phyloP scores from a whole-genome alignment of 2,113 vertebrate genomes.

The Isichthys henryi region DNA sequence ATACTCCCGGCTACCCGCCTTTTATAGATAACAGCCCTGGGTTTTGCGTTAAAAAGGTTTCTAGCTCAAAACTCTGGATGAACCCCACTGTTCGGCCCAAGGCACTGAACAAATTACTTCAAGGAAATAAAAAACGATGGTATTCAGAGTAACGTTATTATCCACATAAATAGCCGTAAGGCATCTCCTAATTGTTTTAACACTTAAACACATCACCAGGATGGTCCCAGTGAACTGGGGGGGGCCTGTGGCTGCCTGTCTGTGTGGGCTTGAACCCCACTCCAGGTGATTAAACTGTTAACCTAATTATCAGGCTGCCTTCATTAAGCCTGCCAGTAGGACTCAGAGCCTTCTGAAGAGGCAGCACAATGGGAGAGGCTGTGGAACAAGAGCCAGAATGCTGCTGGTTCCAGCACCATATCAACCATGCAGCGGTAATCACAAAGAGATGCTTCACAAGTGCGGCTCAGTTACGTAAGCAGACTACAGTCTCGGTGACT shows the following conservation, averaged over 20 bases:
- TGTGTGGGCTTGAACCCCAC: not conserved
- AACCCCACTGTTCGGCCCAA: not conserved
- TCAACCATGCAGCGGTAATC: not conserved
- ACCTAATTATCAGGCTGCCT: not conserved
- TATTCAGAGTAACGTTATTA: slow-evolving; percentile 3
- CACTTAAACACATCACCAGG: not conserved
- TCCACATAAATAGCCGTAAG: not conserved
- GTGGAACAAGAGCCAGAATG: not conserved
- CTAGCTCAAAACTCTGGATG: not conserved
- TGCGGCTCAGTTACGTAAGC: not conserved
- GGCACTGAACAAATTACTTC: slow-evolving; percentile 1
- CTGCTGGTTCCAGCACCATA: not conserved
- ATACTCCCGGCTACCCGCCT: not conserved
- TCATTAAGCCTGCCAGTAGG: not conserved
- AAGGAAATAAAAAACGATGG: not conserved
- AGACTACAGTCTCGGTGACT: not conserved
- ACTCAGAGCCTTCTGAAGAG: not conserved
- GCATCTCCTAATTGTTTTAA: not conserved
- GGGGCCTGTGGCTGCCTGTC: not conserved
- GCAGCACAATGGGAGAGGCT: not conserved
- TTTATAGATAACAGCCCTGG: not conserved
- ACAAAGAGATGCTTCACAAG: not conserved
- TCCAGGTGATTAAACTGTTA: not conserved
- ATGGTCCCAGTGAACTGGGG: not conserved
- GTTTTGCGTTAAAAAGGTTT: not conserved